Conservation (phyloP, 2,113 vertebrate genomes). For the Narcine bancroftii region DNA sequence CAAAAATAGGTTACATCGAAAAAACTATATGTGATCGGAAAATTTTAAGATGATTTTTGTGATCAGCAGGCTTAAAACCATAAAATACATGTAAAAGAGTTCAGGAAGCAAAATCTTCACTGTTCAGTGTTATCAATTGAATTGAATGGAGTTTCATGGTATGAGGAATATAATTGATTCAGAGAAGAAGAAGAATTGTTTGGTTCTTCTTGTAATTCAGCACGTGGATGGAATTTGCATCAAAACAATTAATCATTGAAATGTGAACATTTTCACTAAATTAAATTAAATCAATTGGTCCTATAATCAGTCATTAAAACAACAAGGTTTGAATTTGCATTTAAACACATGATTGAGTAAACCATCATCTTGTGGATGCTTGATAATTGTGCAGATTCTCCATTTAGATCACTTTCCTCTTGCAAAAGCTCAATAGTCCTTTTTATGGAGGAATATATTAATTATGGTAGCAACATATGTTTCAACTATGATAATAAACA, state of each 20-base stretch:
- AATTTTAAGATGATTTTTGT: no score
- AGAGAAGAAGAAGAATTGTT: not conserved
- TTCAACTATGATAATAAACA: not conserved
- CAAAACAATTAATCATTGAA: slow-evolving; percentile 7
- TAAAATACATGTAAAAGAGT: no score
- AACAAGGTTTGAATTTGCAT: not conserved
- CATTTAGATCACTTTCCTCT: not conserved
- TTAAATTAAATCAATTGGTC: not conserved
- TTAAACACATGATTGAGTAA: not conserved
- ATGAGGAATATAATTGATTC: not conserved
- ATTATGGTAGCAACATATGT: not conserved
- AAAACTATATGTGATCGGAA: no score
- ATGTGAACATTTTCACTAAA: not conserved
- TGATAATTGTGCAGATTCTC: not conserved
- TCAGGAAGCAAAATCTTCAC: no score
- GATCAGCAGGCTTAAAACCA: no score
- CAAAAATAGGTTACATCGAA: no score
- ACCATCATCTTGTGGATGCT: not conserved
- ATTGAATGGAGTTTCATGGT: not conserved
- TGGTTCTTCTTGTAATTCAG: not conserved
- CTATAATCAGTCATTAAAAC: not conserved
- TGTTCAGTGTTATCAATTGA: no score
- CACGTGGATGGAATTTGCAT: not conserved
- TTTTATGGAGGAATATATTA: not conserved
- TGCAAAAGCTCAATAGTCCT: not conserved